Percentiles rank a stretch among this genome's conserved stretches.
Evolutionary conservation across 1,140 invertebrate genomes (phyloP).

Genomic region (Limonius californicus): DNA sequence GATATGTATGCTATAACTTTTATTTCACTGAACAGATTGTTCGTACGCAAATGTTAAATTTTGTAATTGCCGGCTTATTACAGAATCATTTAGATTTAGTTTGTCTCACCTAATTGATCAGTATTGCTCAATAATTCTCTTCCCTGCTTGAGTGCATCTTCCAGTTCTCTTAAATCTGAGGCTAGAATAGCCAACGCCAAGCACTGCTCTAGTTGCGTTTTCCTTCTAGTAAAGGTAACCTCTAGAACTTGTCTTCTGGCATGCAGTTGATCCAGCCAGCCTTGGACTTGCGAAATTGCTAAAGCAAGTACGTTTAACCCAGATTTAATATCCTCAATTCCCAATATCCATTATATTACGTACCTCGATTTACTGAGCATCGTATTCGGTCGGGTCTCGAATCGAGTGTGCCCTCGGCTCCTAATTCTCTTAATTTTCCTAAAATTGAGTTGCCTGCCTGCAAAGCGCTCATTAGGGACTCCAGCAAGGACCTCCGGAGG

Average conservation of each 20-base stretch:
- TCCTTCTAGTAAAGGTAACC: conserved; percentile 65
- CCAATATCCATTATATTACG: conserved; percentile 11
- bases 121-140: conserved; percentile 49
- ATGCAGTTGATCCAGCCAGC: conserved; percentile 73
- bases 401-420: conserved; percentile 64
- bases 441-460: conserved; percentile 75
- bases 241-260: conserved; percentile 71
- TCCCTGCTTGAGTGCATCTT: conserved; percentile 54
- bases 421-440: conserved; percentile 63
- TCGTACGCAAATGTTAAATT: too few species aligned
- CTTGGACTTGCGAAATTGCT: conserved; percentile 68
- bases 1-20: too few species aligned
- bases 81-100: too few species aligned
- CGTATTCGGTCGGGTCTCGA: conserved; percentile 70
- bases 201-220: conserved; percentile 72
- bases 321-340: neutral
- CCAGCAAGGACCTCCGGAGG: conserved; percentile 64
- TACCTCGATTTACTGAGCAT: conserved; percentile 59
- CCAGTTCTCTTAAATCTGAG: conserved; percentile 66
- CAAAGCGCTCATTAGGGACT: conserved; percentile 70
- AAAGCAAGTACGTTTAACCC: conserved; percentile 30
- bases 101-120: conserved; percentile 52
- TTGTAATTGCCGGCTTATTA: too few species aligned
- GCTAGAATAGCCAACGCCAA: conserved; percentile 70
- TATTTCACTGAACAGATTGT: too few species aligned